These are phyloP conservation scores for Scolanthus callimorphus DNA, from an alignment of 92 coral and sea anemone species.

Conservation along the genomic window DNA sequence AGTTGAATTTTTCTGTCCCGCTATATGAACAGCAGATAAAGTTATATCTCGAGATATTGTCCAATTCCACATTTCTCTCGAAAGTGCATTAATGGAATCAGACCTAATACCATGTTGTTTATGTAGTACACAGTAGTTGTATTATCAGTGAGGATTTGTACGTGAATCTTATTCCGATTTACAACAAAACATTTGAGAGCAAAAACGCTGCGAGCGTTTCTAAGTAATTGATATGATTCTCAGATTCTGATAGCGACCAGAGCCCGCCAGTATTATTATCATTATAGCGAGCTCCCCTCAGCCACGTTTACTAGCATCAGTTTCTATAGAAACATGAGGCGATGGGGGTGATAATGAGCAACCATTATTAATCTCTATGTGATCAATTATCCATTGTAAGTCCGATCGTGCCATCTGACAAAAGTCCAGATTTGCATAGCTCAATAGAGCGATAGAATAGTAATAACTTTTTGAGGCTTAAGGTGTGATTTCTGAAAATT, in stretches of 20 bases:
- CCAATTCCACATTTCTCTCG: constrained; percentile 11
- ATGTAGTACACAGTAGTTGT: constrained; percentile 23
- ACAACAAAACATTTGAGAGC: constrained; percentile 14
- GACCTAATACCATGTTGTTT: constrained; percentile 12
- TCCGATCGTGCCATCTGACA: background rate
- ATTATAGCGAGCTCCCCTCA: constrained; percentile 19
- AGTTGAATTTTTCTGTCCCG: background rate
- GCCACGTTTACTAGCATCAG: constrained; percentile 15
- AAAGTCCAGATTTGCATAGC: constrained; percentile 40
- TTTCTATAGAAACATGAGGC: background rate
- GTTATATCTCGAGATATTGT: background rate
- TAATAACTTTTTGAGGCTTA: constrained; percentile 6
- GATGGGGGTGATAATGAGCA: background rate
- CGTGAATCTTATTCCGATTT: constrained; percentile 1
- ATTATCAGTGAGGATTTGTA: constrained; percentile 12
- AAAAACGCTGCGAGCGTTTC: constrained; percentile 24
- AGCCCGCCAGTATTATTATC: constrained; percentile 19
- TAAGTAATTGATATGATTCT: constrained; percentile 13
- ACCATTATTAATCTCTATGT: background rate
- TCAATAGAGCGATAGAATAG: constrained; percentile 38
- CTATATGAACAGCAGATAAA: constrained; percentile 7
- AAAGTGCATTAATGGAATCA: background rate
- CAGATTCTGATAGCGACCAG: constrained; percentile 19
- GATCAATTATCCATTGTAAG: background rate
- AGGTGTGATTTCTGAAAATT: constrained; percentile 27